Evolutionary conservation across 2,888 invertebrate species (phyloP).

Genomic region (Mantis religiosa): DNA sequence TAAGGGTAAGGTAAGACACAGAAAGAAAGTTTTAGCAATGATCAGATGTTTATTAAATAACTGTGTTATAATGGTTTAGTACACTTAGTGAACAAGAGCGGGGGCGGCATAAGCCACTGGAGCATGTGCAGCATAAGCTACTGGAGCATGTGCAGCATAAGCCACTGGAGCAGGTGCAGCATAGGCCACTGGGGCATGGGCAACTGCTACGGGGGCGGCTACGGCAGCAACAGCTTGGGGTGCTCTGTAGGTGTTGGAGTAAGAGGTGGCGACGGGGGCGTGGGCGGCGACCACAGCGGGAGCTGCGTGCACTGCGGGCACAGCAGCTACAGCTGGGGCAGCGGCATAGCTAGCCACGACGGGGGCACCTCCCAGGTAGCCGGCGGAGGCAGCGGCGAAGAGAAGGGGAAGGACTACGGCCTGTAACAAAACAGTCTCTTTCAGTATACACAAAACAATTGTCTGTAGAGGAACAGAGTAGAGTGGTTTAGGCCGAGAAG

Average conservation of each 20-base stretch:
- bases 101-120: conserved; percentile 8
- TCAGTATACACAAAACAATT: no score
- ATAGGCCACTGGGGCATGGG: conserved; percentile 36
- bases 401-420: conserved; percentile 13
- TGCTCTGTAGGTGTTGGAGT: conserved; percentile 33
- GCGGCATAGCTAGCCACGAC: conserved; percentile 35
- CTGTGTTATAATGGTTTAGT: background rate
- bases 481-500: no score
- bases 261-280: conserved; percentile 40
- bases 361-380: conserved; percentile 19
- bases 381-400: conserved; percentile 28
- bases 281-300: conserved; percentile 42
- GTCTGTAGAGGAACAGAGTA: no score
- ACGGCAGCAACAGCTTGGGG: conserved; percentile 38
- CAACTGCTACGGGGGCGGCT: conserved; percentile 35
- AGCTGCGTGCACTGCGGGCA: conserved; percentile 61
- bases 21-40: background rate
- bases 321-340: conserved; percentile 49
- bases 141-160: background rate
- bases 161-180: conserved; percentile 36
- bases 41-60: background rate
- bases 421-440: background rate
- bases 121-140: background rate
- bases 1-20: no score
- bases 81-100: conserved; percentile 2